These are phyloP conservation scores for Thaumatotibia leucotreta DNA, from an alignment of 1,140 invertebrate species.

Conservation along the genomic window DNA sequence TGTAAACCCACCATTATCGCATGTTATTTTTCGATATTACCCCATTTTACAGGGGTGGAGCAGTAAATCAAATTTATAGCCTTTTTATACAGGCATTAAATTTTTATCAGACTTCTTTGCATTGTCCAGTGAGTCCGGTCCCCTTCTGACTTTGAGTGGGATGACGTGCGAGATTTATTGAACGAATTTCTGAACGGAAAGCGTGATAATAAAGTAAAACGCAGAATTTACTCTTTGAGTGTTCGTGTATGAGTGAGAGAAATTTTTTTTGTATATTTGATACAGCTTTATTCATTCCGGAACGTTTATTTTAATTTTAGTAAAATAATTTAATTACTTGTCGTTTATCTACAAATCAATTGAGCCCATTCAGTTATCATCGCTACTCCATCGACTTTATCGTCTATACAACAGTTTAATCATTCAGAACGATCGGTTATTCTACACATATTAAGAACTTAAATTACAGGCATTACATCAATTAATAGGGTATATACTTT, in stretches of 20 bases:
- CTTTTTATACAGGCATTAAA: slow-evolving; percentile 75
- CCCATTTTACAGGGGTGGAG: slow-evolving; percentile 57
- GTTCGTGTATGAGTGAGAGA: not conserved
- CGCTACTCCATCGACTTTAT: no score
- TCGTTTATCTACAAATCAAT: no score
- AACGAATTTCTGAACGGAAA: not conserved
- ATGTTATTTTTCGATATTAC: slow-evolving; percentile 73
- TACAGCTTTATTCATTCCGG: no score
- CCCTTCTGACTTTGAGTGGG: slow-evolving; percentile 43
- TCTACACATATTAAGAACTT: no score
- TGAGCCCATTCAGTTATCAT: no score
- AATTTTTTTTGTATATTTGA: not conserved
- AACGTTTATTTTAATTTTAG: no score
- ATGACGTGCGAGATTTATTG: not conserved
- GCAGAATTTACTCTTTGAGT: not conserved
- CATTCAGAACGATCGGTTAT: no score
- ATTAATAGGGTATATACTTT: no score
- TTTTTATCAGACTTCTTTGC: slow-evolving; percentile 70
- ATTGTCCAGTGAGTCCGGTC: slow-evolving; percentile 58
- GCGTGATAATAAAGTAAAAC: not conserved
- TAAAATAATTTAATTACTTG: no score
- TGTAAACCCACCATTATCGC: slow-evolving; percentile 70
- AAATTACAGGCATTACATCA: no score
- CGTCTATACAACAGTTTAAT: no score
- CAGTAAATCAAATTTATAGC: slow-evolving; percentile 75